These are phyloP conservation scores for Pogonus chalceus DNA, from an alignment of 1,140 invertebrate species.

Conservation along the genomic window DNA sequence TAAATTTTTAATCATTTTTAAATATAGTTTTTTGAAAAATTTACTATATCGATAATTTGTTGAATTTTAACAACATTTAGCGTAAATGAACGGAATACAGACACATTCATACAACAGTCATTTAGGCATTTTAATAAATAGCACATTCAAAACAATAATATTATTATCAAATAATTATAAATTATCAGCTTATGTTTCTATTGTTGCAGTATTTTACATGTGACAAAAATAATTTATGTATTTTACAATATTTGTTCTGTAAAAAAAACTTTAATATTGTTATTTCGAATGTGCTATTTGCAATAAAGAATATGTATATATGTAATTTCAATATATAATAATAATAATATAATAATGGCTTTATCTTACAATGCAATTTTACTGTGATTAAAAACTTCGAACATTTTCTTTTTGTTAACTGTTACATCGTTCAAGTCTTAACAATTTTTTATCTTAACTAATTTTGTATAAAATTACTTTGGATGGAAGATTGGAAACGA, in stretches of 20 bases:
- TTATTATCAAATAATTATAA: too few relatives aligned
- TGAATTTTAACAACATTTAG: background rate
- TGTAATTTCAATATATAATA: background rate
- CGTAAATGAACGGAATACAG: background rate
- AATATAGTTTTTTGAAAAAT: background rate
- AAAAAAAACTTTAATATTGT: background rate
- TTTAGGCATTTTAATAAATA: background rate
- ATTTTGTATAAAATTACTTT: conserved; percentile 2
- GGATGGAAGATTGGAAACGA: background rate
- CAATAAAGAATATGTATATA: background rate
- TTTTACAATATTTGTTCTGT: too few relatives aligned
- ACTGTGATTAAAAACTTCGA: background rate
- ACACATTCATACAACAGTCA: background rate
- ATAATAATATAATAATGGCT: background rate
- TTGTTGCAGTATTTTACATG: too few relatives aligned
- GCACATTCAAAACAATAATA: background rate
- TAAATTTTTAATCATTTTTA: background rate
- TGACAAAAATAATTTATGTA: too few relatives aligned
- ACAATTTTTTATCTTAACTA: background rate
- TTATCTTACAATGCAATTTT: background rate
- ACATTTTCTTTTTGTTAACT: background rate
- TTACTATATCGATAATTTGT: background rate
- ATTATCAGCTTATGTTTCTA: too few relatives aligned
- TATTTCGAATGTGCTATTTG: background rate
- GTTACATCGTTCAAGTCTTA: background rate